Evolutionary conservation across 2,797 vertebrate species (phyloP), one percentile per base, ranked within the genome.

Genomic region (Neopelma chrysocephalum): DNA sequence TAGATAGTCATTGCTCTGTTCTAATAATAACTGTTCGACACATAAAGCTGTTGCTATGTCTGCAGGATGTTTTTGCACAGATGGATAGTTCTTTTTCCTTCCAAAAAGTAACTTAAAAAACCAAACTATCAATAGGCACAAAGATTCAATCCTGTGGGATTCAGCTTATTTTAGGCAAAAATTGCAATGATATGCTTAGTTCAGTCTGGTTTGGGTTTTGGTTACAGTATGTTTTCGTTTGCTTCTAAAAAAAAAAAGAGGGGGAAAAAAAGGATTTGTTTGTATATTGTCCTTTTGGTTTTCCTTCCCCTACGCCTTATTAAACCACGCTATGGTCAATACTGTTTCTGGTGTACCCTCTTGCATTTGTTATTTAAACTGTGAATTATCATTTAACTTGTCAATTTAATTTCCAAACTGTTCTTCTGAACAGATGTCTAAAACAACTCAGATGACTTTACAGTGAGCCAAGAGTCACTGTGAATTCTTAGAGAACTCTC

Each of bases 11-110:
- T 89, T 87, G 13, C 94, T 90, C 51, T 82, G 57, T 91, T 96
- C 95, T 96, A 94, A 84, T 93, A 94, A 95, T 95, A 95, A 68
- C 90, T 90, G 88, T 94, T 96, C 80, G 62, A 66, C 69, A 78
- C 91, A 90, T 70, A 91, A 84, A 96, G 48, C 90, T 95, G 80
- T 92, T 94, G 89, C 93, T 96, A 75, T 94, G 93, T 96, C 91
- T 96, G 91, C 87, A 91, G 82, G 32, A 95, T 0, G 0, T 88
- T 92, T 93, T 81, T 95, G 86, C 64, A 80, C 90, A 94, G 94
- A 94, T 90, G 96, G 91, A 88, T 88, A 80, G 76, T 91, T 88
- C 82, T 95, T 93, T 87, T 78, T 78, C 43, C n/a, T 94, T 96
- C 82, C 85, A 89, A 60, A 94, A 94, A 86, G 38, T 80, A 82